These are phyloP conservation scores for Drosophila monieri DNA, from an alignment of 2,888 invertebrate genomes.

Conservation along the genomic window DNA sequence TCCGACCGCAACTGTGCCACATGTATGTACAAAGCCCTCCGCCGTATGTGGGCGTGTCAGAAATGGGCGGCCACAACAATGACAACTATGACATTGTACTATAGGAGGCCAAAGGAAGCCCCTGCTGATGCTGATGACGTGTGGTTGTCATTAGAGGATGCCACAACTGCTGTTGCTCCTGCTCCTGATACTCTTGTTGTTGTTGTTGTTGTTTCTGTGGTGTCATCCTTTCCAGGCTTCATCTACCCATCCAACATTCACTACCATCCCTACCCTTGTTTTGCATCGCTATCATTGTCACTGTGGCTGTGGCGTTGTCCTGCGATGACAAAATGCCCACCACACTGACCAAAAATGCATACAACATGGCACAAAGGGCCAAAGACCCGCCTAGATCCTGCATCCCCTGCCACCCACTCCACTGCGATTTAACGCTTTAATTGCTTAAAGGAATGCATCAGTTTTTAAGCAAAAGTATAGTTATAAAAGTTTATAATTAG, in stretches of 20 bases:
- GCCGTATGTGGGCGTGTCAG: slow-evolving; percentile 66
- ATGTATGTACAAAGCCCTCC: slow-evolving; percentile 21
- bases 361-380: slow-evolving; percentile 65
- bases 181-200: neutral
- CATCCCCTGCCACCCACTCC: neutral
- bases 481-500: neutral
- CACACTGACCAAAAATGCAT: slow-evolving; percentile 69
- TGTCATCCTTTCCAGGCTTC: slow-evolving; percentile 25
- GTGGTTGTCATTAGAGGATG: slow-evolving; percentile 75
- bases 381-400: slow-evolving; percentile 18
- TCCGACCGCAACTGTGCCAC: slow-evolving; percentile 29
- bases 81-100: slow-evolving; percentile 40
- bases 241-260: slow-evolving; percentile 15
- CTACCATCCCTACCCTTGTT: slow-evolving; percentile 19
- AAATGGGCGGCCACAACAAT: slow-evolving; percentile 63
- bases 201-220: slow-evolving; percentile 64
- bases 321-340: slow-evolving; percentile 61
- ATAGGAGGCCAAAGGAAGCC: slow-evolving; percentile 19
- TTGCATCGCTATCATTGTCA: slow-evolving; percentile 45
- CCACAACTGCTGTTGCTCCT: slow-evolving; percentile 29
- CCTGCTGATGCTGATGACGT: slow-evolving; percentile 69
- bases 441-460: neutral
- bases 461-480: neutral
- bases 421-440: slow-evolving; percentile 63
- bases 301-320: slow-evolving; percentile 15